phyloP scores from a whole-genome alignment of 2,113 vertebrate genomes.

The Oreochromis tanganicae region DNA sequence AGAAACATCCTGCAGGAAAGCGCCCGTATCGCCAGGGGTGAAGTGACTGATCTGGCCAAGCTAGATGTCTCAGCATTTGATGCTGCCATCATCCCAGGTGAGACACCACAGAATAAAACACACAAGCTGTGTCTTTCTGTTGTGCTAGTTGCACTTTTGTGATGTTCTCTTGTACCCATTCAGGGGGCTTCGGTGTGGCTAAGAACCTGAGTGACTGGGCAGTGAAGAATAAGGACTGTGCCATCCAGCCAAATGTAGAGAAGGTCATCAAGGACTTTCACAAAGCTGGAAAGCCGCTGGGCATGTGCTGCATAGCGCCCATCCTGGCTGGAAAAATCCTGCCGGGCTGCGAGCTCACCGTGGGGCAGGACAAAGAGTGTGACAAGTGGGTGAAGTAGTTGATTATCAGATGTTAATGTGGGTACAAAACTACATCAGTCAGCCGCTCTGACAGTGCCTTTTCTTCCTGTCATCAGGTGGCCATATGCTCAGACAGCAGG shows the following conservation, averaged over 20 bases:
- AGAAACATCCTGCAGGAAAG: slow-evolving; percentile 90
- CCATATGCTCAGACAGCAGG: slow-evolving; percentile 75
- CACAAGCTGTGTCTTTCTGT: not conserved
- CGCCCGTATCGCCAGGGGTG: slow-evolving; percentile 89
- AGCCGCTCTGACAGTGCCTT: not conserved
- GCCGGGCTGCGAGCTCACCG: slow-evolving; percentile 83
- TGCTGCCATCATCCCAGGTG: slow-evolving; percentile 88
- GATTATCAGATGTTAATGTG: not conserved
- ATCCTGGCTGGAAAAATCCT: slow-evolving; percentile 82
- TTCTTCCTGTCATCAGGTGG: slow-evolving; percentile 64
- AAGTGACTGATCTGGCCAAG: slow-evolving; percentile 77
- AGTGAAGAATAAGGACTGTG: slow-evolving; percentile 78
- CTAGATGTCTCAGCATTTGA: slow-evolving; percentile 77
- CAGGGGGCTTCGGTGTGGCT: slow-evolving; percentile 88
- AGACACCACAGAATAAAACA: not conserved
- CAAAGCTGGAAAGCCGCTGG: slow-evolving; percentile 78
- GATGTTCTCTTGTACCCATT: not conserved
- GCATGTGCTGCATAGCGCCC: slow-evolving; percentile 85
- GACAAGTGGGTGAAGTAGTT: slow-evolving; percentile 36
- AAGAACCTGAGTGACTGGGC: slow-evolving; percentile 90
- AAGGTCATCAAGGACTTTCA: slow-evolving; percentile 77
- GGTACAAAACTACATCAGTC: not conserved
- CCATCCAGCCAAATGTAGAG: slow-evolving; percentile 68
- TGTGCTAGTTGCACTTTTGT: not conserved
- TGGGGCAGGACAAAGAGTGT: slow-evolving; percentile 78